Conservation (phyloP, 2,888 invertebrate genomes). For the Netelia virgata region DNA sequence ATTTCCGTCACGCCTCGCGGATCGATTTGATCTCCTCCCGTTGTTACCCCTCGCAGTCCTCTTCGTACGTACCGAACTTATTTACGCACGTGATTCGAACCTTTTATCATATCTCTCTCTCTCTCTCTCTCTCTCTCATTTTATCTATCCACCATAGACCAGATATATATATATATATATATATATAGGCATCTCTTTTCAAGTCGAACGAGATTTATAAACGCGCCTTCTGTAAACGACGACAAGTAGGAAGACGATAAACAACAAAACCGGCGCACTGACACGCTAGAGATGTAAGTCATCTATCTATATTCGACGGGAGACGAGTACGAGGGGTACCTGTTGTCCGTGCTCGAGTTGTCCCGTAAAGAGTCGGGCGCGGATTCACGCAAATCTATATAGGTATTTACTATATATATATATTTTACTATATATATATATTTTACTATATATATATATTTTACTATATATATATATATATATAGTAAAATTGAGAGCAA, state of each 20-base stretch:
- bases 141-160: conserved; percentile 2
- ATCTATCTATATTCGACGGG: conserved; percentile 4
- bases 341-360: conserved; percentile 43
- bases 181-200: conserved; percentile 24
- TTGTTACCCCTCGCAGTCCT: conserved; percentile 55
- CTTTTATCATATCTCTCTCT: conserved; percentile 57
- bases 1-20: conserved; percentile 72
- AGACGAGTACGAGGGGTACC: conserved; percentile 22
- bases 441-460: too few species aligned
- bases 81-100: conserved; percentile 67
- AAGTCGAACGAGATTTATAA: conserved; percentile 43
- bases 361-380: conserved; percentile 21
- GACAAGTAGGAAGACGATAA: conserved; percentile 47
- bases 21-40: conserved; percentile 68
- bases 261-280: conserved; percentile 3
- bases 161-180: too few species aligned
- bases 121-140: not conserved
- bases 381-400: not conserved
- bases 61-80: conserved; percentile 41
- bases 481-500: not conserved
- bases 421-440: too few species aligned
- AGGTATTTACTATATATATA: not conserved
- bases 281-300: too few species aligned
- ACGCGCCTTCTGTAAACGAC: conserved; percentile 42
- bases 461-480: not conserved